Percentiles rank a stretch among this genome's conserved stretches.
phyloP scores from a whole-genome alignment of 1,140 invertebrate genomes.

The Drosophila ogumai region DNA sequence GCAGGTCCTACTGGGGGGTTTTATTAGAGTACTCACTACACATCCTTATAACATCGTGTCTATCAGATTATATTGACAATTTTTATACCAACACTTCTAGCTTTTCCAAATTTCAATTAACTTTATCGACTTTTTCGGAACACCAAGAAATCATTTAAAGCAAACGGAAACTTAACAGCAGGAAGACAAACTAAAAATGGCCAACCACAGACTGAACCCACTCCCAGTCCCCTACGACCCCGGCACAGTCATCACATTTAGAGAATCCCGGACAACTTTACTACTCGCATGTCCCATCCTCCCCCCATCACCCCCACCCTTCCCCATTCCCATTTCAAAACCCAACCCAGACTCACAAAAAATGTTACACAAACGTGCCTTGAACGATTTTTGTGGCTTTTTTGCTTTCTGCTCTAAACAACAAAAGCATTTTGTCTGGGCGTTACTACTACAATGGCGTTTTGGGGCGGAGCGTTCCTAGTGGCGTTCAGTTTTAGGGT shows the following conservation, averaged over 20 bases:
- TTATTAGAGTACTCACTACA: background rate
- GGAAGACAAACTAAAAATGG: conserved; percentile 67
- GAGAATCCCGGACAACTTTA: conserved; percentile 32
- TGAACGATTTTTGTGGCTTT: conserved; percentile 83
- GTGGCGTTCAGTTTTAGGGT: conserved; percentile 9
- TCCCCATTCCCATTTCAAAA: no score
- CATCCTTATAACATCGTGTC: background rate
- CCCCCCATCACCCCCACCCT: no score
- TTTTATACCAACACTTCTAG: background rate
- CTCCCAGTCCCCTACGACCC: background rate
- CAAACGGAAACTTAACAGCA: conserved; percentile 41
- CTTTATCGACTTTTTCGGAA: conserved; percentile 44
- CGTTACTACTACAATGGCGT: conserved; percentile 31
- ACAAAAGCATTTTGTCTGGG: conserved; percentile 76
- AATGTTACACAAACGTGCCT: conserved; percentile 75
- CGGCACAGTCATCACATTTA: background rate
- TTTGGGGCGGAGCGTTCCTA: conserved; percentile 15
- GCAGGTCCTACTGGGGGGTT: background rate
- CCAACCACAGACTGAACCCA: conserved; percentile 46
- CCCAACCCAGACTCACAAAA: conserved; percentile 14
- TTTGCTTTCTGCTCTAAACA: conserved; percentile 81
- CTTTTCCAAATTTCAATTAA: conserved; percentile 50
- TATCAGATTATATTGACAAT: background rate
- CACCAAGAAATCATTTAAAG: conserved; percentile 51
- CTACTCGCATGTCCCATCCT: conserved; percentile 35